These are phyloP conservation scores for Drosophila pectinifera DNA, from an alignment of 1,140 invertebrate genomes.

Conservation along the genomic window DNA sequence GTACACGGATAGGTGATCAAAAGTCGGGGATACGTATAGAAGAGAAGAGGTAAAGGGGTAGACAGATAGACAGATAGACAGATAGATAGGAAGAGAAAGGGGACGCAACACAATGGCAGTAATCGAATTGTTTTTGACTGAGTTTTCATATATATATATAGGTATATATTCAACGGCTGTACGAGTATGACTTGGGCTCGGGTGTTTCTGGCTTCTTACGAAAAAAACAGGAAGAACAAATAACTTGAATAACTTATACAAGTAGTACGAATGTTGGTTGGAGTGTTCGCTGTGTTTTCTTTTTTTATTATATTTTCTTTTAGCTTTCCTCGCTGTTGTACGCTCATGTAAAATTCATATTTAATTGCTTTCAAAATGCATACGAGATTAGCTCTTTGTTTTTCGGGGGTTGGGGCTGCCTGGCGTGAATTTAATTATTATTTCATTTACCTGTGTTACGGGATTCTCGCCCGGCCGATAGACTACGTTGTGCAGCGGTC, in stretches of 20 bases:
- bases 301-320: constrained; percentile 23
- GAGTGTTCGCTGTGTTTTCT: constrained; percentile 40
- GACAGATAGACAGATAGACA: constrained; percentile 33
- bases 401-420: constrained; percentile 14
- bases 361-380: constrained; percentile 69
- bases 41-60: too few relatives aligned
- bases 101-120: constrained; percentile 69
- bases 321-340: constrained; percentile 34
- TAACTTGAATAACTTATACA: constrained; percentile 53
- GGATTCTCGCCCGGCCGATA: constrained; percentile 95
- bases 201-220: constrained; percentile 56
- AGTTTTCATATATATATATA: constrained; percentile 41
- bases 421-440: constrained; percentile 39
- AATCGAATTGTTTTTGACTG: constrained; percentile 51
- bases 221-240: constrained; percentile 36
- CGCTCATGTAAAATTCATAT: constrained; percentile 66
- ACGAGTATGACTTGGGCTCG: constrained; percentile 58
- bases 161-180: constrained; percentile 24
- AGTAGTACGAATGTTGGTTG: constrained; percentile 47
- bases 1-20: constrained; percentile 52
- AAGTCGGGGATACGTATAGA: constrained; percentile 37
- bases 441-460: constrained; percentile 91
- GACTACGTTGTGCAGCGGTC: constrained; percentile 94
- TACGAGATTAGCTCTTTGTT: constrained; percentile 48
- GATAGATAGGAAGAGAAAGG: constrained; percentile 31